These are phyloP conservation scores for Anabacerthia variegaticeps DNA, from an alignment of 2,797 vertebrate genomes.

Conservation along the genomic window DNA sequence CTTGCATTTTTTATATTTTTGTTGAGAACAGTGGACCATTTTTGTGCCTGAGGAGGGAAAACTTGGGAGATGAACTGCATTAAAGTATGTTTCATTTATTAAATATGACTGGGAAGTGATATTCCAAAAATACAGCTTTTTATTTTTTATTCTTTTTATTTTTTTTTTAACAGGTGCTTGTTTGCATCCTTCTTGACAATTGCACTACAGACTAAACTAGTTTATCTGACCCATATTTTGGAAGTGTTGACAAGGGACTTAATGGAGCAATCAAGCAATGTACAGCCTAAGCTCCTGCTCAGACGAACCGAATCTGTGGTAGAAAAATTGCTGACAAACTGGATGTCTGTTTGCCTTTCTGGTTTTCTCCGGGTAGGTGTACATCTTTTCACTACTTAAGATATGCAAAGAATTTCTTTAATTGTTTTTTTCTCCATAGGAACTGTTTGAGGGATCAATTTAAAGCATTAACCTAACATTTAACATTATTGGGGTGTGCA, in stretches of 20 bases:
- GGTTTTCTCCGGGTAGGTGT: conserved; percentile 90
- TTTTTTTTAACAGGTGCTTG: conserved; percentile 80
- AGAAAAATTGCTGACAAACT: conserved; percentile 95
- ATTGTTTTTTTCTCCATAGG: neutral
- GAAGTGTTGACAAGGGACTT: conserved; percentile 86
- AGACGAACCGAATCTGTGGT: conserved; percentile 92
- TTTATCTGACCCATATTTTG: conserved; percentile 91
- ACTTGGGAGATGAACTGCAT: neutral
- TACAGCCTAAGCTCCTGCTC: conserved; percentile 91
- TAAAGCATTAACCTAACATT: neutral
- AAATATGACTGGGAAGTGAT: neutral
- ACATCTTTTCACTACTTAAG: neutral
- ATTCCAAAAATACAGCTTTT: neutral
- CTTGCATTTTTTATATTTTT: conserved; percentile 16
- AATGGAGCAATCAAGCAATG: conserved; percentile 88
- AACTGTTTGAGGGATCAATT: neutral
- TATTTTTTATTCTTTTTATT: neutral
- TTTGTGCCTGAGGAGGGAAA: neutral
- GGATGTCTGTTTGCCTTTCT: conserved; percentile 97
- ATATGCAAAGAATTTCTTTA: neutral
- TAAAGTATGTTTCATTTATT: neutral
- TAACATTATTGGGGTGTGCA: neutral
- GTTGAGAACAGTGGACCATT: neutral
- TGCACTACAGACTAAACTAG: conserved; percentile 88
- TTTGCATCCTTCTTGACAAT: conserved; percentile 92